Percentiles rank a stretch among this genome's conserved stretches.
Conservation (phyloP, 2,888 invertebrate genomes). For the Leptogaster cylindrica region DNA sequence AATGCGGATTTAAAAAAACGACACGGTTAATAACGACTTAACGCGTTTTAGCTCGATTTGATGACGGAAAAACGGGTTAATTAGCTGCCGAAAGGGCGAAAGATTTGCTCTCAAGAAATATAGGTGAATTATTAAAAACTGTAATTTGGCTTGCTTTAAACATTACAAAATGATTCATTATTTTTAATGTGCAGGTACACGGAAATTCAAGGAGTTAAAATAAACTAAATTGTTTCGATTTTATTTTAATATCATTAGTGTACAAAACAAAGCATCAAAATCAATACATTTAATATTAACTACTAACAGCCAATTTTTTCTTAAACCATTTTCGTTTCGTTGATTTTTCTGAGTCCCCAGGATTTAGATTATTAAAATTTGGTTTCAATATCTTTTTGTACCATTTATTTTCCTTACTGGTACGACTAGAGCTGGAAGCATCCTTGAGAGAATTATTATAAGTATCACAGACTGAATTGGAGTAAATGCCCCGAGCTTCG, state of each 20-base stretch:
- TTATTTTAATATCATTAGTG: constrained; percentile 42
- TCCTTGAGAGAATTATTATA: constrained; percentile 4
- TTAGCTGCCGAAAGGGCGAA: too few relatives aligned
- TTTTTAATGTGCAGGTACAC: too few relatives aligned
- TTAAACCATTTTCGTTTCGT: constrained; percentile 40
- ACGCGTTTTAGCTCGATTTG: too few relatives aligned
- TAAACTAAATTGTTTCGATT: too few relatives aligned
- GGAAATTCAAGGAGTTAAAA: too few relatives aligned
- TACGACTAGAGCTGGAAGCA: constrained; percentile 1
- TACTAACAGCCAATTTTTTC: constrained; percentile 32
- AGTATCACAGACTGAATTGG: constrained; percentile 19
- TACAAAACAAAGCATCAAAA: constrained; percentile 15
- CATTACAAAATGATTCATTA: too few relatives aligned
- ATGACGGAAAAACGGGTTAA: too few relatives aligned
- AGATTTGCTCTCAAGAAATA: too few relatives aligned
- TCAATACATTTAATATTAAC: not conserved
- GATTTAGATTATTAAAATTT: not conserved
- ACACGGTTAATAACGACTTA: too few relatives aligned
- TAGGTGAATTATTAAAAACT: too few relatives aligned
- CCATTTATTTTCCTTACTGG: constrained; percentile 42
- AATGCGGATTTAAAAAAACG: too few relatives aligned
- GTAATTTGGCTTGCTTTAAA: too few relatives aligned
- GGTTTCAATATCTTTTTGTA: constrained; percentile 40
- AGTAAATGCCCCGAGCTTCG: not conserved
- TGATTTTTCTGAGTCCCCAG: constrained; percentile 12